phyloP scores from a whole-genome alignment of 2,888 invertebrate species.

The Teleiodes luculella region DNA sequence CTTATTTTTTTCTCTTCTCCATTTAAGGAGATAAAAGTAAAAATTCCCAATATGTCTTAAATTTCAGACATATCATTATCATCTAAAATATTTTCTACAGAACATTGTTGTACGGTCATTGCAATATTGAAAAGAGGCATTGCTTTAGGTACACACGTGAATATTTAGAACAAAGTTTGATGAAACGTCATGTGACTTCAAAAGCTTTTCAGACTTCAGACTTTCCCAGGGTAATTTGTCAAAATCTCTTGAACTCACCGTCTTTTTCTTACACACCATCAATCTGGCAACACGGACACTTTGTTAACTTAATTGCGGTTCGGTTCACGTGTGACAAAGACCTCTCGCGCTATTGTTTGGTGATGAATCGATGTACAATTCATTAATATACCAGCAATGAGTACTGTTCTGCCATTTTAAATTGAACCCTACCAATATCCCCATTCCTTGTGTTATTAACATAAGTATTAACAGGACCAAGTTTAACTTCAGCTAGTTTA shows the following conservation, averaged over 20 bases:
- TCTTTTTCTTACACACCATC: conserved; percentile 25
- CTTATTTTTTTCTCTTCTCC: too few species aligned
- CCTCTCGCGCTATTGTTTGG: conserved; percentile 40
- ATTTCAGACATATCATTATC: too few species aligned
- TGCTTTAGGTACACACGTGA: too few species aligned
- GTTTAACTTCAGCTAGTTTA: background rate
- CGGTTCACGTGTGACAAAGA: conserved; percentile 48
- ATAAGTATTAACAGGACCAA: background rate
- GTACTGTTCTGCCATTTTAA: conserved; percentile 12
- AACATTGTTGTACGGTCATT: too few species aligned
- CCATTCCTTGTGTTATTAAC: background rate
- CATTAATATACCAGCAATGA: conserved; percentile 36
- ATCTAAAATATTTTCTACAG: too few species aligned
- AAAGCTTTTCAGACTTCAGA: background rate
- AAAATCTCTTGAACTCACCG: conserved; percentile 6
- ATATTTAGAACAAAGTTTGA: too few species aligned
- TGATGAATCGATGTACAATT: conserved; percentile 41
- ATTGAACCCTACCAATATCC: background rate
- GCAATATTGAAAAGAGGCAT: too few species aligned
- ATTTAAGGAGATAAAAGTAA: too few species aligned
- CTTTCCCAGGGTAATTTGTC: conserved; percentile 8
- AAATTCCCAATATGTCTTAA: too few species aligned
- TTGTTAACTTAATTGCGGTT: conserved; percentile 41
- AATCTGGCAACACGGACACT: conserved; percentile 32
- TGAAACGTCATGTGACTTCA: background rate